A percentile compares a stretch with the other conserved stretches of the same genome.
Evolutionary conservation across 2,797 vertebrate species (phyloP).

Genomic region (Florisuga fusca): DNA sequence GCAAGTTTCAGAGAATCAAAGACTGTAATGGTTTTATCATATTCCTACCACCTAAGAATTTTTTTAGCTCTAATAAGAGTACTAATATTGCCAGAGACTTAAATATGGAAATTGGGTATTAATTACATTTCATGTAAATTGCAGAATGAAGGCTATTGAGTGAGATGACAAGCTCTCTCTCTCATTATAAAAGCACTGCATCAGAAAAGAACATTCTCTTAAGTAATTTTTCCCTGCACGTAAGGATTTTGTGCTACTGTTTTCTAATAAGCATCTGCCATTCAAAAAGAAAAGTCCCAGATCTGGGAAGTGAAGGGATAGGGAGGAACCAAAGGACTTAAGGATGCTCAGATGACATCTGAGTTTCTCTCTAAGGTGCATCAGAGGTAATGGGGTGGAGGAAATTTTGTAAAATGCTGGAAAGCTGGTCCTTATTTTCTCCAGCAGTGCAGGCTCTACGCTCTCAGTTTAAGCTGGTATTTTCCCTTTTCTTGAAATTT

Average conservation of each 20-base stretch:
- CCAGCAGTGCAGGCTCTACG: fast-evolving
- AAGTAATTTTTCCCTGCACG: slow-evolving; percentile 8
- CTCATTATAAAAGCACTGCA: slow-evolving; percentile 14
- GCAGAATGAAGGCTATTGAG: neutral
- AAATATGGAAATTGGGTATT: slow-evolving; percentile 46
- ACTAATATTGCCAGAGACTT: slow-evolving; percentile 34
- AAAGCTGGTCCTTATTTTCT: neutral
- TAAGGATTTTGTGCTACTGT: slow-evolving; percentile 41
- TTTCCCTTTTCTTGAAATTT: neutral
- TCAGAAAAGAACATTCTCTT: slow-evolving; percentile 45
- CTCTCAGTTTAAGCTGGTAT: neutral
- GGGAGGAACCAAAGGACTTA: neutral
- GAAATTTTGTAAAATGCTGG: neutral
- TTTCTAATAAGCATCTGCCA: slow-evolving; percentile 28
- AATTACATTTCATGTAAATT: slow-evolving; percentile 35
- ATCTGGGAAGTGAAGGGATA: neutral
- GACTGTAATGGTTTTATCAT: too few relatives aligned
- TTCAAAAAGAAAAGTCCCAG: neutral
- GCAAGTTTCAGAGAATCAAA: neutral
- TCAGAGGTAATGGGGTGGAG: neutral
- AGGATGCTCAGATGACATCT: neutral
- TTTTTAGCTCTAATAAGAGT: neutral
- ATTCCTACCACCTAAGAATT: too few relatives aligned
- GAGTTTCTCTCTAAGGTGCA: neutral
- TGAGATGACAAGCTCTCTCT: slow-evolving; percentile 28